These are phyloP conservation scores for Patella ulyssiponensis DNA, from an alignment of 2,888 invertebrate genomes.

Conservation along the genomic window DNA sequence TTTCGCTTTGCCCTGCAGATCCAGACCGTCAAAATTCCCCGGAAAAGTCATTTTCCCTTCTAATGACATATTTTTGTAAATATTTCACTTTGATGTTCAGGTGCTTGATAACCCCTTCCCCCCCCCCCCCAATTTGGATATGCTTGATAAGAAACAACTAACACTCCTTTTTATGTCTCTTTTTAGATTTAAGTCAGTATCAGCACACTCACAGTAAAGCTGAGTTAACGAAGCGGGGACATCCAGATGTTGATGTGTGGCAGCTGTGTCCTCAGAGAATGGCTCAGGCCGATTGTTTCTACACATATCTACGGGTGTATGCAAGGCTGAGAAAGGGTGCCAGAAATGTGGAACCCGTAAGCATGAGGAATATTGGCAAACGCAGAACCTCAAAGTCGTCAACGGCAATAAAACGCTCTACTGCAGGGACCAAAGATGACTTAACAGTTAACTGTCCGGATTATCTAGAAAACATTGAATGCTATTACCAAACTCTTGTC, in stretches of 20 bases:
- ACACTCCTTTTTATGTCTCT: too few species aligned
- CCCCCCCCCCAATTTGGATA: too few species aligned
- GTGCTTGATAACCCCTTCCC: too few species aligned
- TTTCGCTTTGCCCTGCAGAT: too few species aligned
- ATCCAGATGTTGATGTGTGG: constrained; percentile 32
- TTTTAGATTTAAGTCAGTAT: too few species aligned
- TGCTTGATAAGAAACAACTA: too few species aligned
- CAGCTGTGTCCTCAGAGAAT: constrained; percentile 35
- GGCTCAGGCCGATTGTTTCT: constrained; percentile 38
- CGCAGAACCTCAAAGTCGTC: not conserved
- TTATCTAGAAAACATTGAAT: constrained; percentile 32
- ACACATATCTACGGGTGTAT: constrained; percentile 43
- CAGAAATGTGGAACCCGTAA: constrained; percentile 31
- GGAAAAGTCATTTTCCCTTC: too few species aligned
- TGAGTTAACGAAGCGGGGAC: constrained; percentile 23
- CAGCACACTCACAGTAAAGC: not conserved
- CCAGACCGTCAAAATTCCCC: too few species aligned
- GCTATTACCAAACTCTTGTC: constrained; percentile 30
- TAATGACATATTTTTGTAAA: too few species aligned
- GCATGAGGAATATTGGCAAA: constrained; percentile 41
- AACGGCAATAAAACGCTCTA: too few species aligned
- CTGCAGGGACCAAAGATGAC: not conserved
- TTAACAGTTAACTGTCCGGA: constrained; percentile 24
- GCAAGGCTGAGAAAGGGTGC: constrained; percentile 43
- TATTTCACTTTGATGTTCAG: too few species aligned